Percentiles rank a stretch among this genome's conserved stretches.
These are phyloP conservation scores for Falco naumanni DNA, from an alignment of 2,797 vertebrate genomes.

Conservation along the genomic window DNA sequence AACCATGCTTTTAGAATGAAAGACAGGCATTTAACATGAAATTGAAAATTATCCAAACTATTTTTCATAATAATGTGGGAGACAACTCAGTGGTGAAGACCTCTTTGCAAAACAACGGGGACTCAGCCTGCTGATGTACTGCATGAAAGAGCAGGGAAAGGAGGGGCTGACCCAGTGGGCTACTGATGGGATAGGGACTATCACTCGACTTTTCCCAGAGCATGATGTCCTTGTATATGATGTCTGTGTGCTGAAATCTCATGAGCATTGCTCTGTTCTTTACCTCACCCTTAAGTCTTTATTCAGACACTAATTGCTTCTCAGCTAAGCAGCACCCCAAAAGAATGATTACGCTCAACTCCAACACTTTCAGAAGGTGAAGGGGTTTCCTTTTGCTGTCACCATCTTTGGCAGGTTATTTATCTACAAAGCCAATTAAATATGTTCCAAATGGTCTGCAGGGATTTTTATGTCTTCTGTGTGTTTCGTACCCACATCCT, in stretches of 20 bases:
- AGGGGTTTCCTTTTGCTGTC: neutral
- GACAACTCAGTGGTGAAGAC: neutral
- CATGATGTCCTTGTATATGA: neutral
- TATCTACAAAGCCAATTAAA: neutral
- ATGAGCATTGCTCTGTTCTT: neutral
- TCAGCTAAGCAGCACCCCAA: neutral
- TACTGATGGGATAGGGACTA: neutral
- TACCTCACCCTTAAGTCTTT: neutral
- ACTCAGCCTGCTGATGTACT: neutral
- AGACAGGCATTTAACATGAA: neutral
- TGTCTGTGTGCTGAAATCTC: neutral
- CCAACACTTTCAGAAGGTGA: neutral
- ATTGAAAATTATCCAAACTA: neutral
- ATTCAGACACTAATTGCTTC: neutral
- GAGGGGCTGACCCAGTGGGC: neutral
- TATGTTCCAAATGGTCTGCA: neutral
- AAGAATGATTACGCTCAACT: neutral
- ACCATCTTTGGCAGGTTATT: neutral
- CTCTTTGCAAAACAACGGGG: neutral
- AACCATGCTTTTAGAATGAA: neutral
- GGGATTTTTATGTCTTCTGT: neutral
- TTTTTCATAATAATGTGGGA: neutral
- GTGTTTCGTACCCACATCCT: neutral
- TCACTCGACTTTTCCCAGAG: neutral
- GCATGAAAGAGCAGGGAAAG: neutral